Conservation (phyloP, 1,140 invertebrate species). For the Aethina tumida region DNA sequence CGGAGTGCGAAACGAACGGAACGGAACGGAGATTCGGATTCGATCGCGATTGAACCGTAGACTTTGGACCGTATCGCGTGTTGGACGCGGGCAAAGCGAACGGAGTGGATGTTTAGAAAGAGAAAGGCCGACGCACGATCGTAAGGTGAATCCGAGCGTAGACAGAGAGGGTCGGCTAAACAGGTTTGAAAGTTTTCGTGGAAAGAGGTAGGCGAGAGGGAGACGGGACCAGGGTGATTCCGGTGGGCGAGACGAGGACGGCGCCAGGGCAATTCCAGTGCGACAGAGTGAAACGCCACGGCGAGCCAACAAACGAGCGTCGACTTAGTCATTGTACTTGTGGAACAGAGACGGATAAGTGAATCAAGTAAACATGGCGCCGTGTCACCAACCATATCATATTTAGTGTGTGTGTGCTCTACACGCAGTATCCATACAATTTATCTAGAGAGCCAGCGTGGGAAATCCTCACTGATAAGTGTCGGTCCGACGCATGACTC, state of each 20-base stretch:
- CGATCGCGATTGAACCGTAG: conserved; percentile 10
- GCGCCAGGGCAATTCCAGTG: conserved; percentile 9
- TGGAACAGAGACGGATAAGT: conserved; percentile 24
- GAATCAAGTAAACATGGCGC: conserved; percentile 34
- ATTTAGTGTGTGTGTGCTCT: conserved; percentile 29
- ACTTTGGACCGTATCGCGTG: conserved; percentile 26
- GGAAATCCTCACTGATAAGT: conserved; percentile 20
- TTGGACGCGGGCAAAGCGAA: conserved; percentile 15
- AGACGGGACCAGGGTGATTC: conserved; percentile 20
- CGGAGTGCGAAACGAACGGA: not conserved
- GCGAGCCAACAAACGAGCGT: conserved; percentile 14
- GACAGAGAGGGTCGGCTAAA: conserved; percentile 28
- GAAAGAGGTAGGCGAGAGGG: conserved; percentile 26
- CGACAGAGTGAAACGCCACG: conserved; percentile 12
- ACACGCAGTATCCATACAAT: conserved; percentile 26
- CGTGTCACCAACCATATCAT: conserved; percentile 34
- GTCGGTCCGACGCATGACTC: conserved; percentile 11
- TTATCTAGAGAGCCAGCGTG: conserved; percentile 28
- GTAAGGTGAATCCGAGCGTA: conserved; percentile 28
- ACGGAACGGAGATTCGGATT: conserved; percentile 3
- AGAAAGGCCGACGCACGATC: conserved; percentile 22
- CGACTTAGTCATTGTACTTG: conserved; percentile 23
- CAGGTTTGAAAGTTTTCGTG: conserved; percentile 33
- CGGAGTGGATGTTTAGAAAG: conserved; percentile 21
- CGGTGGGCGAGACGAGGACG: conserved; percentile 11